Evolutionary conservation across 1,140 invertebrate genomes (phyloP).

Genomic region (Subanguina moxae): DNA sequence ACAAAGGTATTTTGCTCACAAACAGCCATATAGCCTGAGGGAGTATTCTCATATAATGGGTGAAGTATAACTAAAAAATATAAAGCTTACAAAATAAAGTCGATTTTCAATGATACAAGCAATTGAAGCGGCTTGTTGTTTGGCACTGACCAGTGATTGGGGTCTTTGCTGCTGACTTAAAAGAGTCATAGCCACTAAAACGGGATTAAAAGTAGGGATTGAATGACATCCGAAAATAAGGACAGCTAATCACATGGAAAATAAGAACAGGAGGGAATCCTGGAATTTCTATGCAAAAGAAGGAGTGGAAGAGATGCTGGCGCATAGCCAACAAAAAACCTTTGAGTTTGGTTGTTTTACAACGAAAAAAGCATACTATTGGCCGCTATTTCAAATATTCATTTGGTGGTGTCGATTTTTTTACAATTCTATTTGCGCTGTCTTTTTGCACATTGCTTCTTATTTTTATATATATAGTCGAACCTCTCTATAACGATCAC

Average conservation of each 20-base stretch:
- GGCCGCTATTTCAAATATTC: not conserved
- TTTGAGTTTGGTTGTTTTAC: not conserved
- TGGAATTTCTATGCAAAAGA: not conserved
- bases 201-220: not conserved
- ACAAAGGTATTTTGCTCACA: no score
- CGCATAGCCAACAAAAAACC: not conserved
- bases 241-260: not conserved
- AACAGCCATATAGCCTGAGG: no score
- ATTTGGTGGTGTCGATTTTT: constrained; percentile 3
- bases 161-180: not conserved
- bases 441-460: not conserved
- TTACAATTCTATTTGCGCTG: not conserved
- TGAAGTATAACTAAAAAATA: no score
- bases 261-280: not conserved
- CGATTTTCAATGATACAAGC: constrained; percentile 1
- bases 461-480: no score
- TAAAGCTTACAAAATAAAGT: constrained; percentile 12
- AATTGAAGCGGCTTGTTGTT: constrained; percentile 2
- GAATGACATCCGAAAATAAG: not conserved
- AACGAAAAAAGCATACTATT: constrained; percentile 15
- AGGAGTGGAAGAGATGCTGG: constrained; percentile 52
- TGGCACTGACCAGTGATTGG: not conserved
- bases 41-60: no score
- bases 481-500: no score
- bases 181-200: not conserved